Base-by-base conservation (phyloP, 2,888 invertebrate species). In the Agapostemon virescens region DNA sequence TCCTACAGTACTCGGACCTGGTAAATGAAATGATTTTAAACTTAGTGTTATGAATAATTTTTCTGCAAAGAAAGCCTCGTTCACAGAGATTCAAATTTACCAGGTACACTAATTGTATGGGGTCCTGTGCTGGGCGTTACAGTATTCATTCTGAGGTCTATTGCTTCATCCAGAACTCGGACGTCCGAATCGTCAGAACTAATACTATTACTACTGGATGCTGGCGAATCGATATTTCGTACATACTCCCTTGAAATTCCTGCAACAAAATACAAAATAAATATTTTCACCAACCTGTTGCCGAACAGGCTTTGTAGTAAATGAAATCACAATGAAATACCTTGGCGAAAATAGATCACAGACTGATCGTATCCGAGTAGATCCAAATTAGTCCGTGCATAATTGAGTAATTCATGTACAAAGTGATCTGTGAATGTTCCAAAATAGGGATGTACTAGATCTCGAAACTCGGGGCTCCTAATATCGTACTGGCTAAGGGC, bases 301-400 rank as follows among this genome's bases (percentile, higher is more conserved):
- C 4, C 49, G 4, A 49, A 49, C 11, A 49, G n/a, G 11, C 49
- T n/a, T 3, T 11, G 0, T n/a, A 38, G 3, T 33, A 33, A 63
- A 64, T 40, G 36, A 6, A 30, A 55, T 15, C 26, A 26, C n/a
- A 30, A 26, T 1, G 1, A 42, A 23, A 77, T 45, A 90, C 91
- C 90, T 76, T 87, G 81, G 49, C 77, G 94, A 0, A 94, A 94
- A 91, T 96, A 97, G 83, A 95, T 95, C 33, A 96, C 95, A 86
- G 95, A 94, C 33, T 96, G 94, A 91, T 97, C 97, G 89, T 97
- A 97, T n/a, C 96, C 97, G 73, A 95, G 94, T 95, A 98, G 95
- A 90, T 97, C 97, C 91, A 95, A 97, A 0, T 97, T 97, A 17
- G 98, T 97, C 40, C 96, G 94, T 45, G 98, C 97, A 93, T 96